Percentiles rank a stretch among this genome's conserved stretches.
Evolutionary conservation across 2,113 vertebrate genomes (phyloP).

Genomic region (Phalacrocorax brasilianus): DNA sequence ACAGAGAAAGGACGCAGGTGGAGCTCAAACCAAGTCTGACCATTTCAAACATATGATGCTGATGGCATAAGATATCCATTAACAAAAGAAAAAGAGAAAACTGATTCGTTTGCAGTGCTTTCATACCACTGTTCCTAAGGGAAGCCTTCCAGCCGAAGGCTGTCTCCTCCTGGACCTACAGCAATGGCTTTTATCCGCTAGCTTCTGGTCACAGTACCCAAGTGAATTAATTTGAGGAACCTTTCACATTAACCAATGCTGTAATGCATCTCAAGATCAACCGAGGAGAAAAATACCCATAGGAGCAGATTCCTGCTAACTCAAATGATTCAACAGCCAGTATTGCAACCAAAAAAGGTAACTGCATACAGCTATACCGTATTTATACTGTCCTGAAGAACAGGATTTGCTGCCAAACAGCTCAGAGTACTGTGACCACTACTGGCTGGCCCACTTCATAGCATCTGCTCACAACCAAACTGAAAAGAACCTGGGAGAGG

Average conservation of each 20-base stretch:
- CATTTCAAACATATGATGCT: background rate
- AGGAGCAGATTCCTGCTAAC: background rate
- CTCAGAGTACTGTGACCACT: background rate
- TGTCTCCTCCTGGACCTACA: background rate
- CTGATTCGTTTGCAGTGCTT: too few relatives aligned
- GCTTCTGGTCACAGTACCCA: background rate
- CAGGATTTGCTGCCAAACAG: background rate
- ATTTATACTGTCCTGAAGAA: background rate
- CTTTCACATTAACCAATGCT: background rate
- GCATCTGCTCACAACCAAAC: background rate
- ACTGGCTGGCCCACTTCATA: too few relatives aligned
- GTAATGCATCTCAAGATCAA: background rate
- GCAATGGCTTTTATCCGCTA: background rate
- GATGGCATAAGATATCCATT: background rate
- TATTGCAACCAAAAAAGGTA: background rate
- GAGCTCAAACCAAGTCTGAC: background rate
- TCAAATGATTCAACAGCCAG: background rate
- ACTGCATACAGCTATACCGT: background rate
- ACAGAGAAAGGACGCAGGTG: background rate
- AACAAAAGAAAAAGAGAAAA: background rate
- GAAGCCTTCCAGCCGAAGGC: background rate
- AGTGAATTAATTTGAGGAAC: background rate
- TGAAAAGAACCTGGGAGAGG: background rate
- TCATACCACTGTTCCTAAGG: background rate
- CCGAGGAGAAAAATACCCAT: background rate